phyloP scores from a whole-genome alignment of 1,140 invertebrate species.

The Drosophila bocki region DNA sequence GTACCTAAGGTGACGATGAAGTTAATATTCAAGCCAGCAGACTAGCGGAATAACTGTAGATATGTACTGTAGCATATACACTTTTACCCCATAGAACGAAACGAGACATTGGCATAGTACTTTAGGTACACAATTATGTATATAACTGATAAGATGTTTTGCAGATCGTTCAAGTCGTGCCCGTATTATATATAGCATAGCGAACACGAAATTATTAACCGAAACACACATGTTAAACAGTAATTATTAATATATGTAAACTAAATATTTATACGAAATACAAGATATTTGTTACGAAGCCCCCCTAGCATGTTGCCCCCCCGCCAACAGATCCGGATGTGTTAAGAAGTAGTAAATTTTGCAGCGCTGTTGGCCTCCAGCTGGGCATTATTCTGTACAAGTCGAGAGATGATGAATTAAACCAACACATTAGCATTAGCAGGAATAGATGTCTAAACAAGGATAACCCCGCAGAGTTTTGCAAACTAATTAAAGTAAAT shows the following conservation, averaged over 20 bases:
- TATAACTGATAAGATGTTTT: slow-evolving; percentile 61
- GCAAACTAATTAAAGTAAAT: slow-evolving; percentile 59
- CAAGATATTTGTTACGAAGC: slow-evolving; percentile 63
- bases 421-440: slow-evolving; percentile 64
- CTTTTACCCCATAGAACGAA: slow-evolving; percentile 53
- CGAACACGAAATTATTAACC: slow-evolving; percentile 72
- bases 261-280: slow-evolving; percentile 52
- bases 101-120: slow-evolving; percentile 44
- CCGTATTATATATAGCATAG: slow-evolving; percentile 65
- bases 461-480: slow-evolving; percentile 56
- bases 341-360: slow-evolving; percentile 61
- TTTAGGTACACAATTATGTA: slow-evolving; percentile 50
- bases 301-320: slow-evolving; percentile 65
- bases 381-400: slow-evolving; percentile 40
- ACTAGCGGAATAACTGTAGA: slow-evolving; percentile 73
- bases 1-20: slow-evolving; percentile 71
- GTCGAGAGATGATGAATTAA: slow-evolving; percentile 39
- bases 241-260: slow-evolving; percentile 63
- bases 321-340: slow-evolving; percentile 39
- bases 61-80: slow-evolving; percentile 77
- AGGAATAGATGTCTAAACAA: slow-evolving; percentile 79
- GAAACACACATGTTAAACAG: slow-evolving; percentile 78
- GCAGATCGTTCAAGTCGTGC: slow-evolving; percentile 47
- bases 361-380: slow-evolving; percentile 24
- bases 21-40: slow-evolving; percentile 51